Conservation (phyloP, 2,797 vertebrate genomes). For the Chloroceryle inda region DNA sequence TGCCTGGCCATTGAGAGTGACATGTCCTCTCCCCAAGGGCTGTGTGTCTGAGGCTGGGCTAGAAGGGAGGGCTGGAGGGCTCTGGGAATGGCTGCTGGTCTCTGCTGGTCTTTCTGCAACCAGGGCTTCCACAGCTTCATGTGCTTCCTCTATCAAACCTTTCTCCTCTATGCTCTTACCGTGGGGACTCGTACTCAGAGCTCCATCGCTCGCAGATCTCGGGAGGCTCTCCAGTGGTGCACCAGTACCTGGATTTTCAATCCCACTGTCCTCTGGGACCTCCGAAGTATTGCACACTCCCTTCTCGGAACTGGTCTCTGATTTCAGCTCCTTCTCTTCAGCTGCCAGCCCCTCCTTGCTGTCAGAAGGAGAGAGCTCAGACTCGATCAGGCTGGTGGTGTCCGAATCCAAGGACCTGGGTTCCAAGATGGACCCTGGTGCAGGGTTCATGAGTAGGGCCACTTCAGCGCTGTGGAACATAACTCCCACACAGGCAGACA, state of each 20-base stretch:
- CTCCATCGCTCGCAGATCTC: constrained; percentile 30
- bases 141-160: constrained; percentile 85
- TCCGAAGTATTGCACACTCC: constrained; percentile 50
- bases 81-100: constrained; percentile 26
- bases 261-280: constrained; percentile 74
- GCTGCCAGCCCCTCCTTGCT: constrained; percentile 70
- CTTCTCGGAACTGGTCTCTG: constrained; percentile 76
- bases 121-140: constrained; percentile 87
- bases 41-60: constrained; percentile 29
- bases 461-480: constrained; percentile 87
- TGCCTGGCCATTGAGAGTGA: constrained; percentile 69
- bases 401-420: constrained; percentile 86
- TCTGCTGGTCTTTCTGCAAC: constrained; percentile 63
- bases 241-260: constrained; percentile 59
- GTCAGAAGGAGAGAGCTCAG: constrained; percentile 87
- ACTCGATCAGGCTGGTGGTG: constrained; percentile 91
- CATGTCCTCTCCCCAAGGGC: constrained; percentile 68
- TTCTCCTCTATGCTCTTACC: constrained; percentile 24
- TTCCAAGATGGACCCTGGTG: constrained; percentile 69
- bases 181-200: background rate
- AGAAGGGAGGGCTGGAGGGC: constrained; percentile 73
- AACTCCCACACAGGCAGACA: constrained; percentile 86
- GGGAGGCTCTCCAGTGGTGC: background rate
- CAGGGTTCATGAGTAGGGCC: constrained; percentile 88
- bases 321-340: constrained; percentile 69